Conservation (phyloP, 2,888 invertebrate species). For the Clitarchus hookeri region DNA sequence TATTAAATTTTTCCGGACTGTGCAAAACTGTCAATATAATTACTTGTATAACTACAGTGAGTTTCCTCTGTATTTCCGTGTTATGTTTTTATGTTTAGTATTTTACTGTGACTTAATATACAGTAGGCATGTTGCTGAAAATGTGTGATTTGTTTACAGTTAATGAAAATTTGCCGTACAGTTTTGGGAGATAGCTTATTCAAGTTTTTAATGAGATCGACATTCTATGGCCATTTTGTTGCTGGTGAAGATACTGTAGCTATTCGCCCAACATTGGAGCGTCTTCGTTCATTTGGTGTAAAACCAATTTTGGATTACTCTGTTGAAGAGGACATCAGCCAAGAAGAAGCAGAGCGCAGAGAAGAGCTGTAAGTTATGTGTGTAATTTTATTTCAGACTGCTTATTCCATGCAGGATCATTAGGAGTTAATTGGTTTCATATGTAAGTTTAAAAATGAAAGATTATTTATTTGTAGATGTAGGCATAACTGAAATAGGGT, state of each 20-base stretch:
- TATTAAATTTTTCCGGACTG: too few species aligned
- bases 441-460: too few species aligned
- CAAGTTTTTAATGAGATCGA: conserved; percentile 82
- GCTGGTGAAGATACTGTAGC: conserved; percentile 92
- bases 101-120: too few species aligned
- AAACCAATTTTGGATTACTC: conserved; percentile 99
- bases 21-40: too few species aligned
- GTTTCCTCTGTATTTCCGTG: too few species aligned
- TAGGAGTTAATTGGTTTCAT: too few species aligned
- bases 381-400: neutral
- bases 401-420: too few species aligned
- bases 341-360: conserved; percentile 91
- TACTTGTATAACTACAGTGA: too few species aligned
- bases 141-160: conserved; percentile 60
- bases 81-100: too few species aligned
- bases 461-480: too few species aligned
- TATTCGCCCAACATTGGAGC: conserved; percentile 82
- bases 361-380: conserved; percentile 81
- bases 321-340: conserved; percentile 93
- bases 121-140: too few species aligned
- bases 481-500: too few species aligned
- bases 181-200: conserved; percentile 84
- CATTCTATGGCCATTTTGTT: conserved; percentile 99
- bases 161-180: conserved; percentile 79
- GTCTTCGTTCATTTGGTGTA: conserved; percentile 92